phyloP scores from a whole-genome alignment of 2,888 invertebrate genomes.

The Exocentrus adspersus region DNA sequence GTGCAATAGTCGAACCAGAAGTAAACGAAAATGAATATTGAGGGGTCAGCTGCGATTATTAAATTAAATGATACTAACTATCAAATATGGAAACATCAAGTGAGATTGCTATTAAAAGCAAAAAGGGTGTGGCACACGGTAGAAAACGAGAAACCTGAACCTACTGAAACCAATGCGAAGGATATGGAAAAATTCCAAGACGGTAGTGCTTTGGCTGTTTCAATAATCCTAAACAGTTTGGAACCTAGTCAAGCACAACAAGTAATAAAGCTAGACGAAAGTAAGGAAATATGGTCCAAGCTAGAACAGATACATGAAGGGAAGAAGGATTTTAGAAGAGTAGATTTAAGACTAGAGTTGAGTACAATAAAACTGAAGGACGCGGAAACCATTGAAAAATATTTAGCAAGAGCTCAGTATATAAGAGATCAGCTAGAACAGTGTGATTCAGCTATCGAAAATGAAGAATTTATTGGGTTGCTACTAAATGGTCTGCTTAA shows the following conservation, averaged over 20 bases:
- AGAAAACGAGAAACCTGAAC: not conserved
- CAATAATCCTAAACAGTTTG: not conserved
- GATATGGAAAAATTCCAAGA: not conserved
- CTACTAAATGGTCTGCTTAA: not conserved
- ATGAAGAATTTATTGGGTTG: not conserved
- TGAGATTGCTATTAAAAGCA: not conserved
- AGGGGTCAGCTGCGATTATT: not conserved
- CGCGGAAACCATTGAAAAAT: not conserved
- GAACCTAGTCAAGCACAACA: conserved; percentile 1
- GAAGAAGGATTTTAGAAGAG: not conserved
- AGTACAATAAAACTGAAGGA: not conserved
- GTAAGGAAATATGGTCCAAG: not conserved
- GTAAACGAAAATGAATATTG: not conserved
- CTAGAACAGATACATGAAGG: conserved; percentile 5
- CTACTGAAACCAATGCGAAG: not conserved
- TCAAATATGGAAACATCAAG: conserved; percentile 1
- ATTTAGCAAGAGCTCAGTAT: not conserved
- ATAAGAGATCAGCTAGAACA: not conserved
- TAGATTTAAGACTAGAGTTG: not conserved
- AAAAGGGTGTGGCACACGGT: not conserved
- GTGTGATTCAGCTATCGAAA: not conserved
- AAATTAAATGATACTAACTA: not conserved
- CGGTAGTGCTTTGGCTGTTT: not conserved
- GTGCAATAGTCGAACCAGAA: not conserved
- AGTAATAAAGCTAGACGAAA: not conserved